Evolutionary conservation across 2,888 invertebrate species (phyloP).

Genomic region (Athalia rosae): DNA sequence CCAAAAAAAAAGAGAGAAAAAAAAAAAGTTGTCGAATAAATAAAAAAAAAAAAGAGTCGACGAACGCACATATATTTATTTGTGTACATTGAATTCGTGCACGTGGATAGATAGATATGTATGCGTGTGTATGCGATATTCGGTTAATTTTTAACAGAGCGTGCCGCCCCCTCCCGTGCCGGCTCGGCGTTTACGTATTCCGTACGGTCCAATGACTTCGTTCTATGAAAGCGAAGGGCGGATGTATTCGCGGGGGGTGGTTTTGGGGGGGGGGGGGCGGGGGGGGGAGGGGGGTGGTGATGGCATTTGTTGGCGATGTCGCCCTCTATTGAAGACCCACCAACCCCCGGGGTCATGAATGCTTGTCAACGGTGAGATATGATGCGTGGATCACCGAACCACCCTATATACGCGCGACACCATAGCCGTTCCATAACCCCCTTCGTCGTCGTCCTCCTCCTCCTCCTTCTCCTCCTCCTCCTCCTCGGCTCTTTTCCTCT

Average conservation of each 20-base stretch:
- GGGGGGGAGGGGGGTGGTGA: conserved; percentile 45
- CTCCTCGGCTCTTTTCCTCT: background rate
- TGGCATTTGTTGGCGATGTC: conserved; percentile 64
- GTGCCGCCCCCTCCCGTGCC: conserved; percentile 46
- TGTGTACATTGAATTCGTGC: background rate
- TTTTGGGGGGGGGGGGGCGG: conserved; percentile 41
- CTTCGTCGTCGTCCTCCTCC: conserved; percentile 50
- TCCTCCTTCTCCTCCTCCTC: conserved; percentile 29
- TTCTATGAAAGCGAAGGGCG: conserved; percentile 49
- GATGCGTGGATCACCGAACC: conserved; percentile 66
- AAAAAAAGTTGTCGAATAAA: background rate
- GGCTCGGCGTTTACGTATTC: conserved; percentile 51
- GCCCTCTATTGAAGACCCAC: conserved; percentile 64
- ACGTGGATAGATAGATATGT: background rate
- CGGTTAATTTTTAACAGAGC: conserved; percentile 60
- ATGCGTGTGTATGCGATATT: conserved; percentile 50
- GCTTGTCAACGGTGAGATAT: conserved; percentile 69
- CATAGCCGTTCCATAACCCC: conserved; percentile 12
- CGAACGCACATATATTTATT: background rate
- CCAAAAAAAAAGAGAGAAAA: background rate
- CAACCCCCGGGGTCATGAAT: conserved; percentile 63
- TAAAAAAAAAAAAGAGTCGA: background rate
- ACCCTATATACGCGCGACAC: conserved; percentile 24
- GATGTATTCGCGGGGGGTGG: conserved; percentile 36
- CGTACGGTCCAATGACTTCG: conserved; percentile 57